Evolutionary conservation across 2,888 invertebrate genomes (phyloP), one percentile per base, ranked within the genome.

Genomic region (Trissolcus japonicus): DNA sequence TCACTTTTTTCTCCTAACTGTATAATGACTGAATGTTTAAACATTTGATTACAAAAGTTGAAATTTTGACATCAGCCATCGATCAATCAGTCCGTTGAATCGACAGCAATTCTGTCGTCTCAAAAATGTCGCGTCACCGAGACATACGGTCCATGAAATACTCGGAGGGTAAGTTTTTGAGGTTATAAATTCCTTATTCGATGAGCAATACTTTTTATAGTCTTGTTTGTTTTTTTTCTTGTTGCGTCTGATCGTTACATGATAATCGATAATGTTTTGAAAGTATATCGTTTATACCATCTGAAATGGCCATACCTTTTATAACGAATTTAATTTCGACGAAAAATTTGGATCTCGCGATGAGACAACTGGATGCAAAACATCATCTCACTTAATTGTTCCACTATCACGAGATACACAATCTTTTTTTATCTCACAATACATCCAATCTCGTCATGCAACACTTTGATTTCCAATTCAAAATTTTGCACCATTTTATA

Each of bases 121-220:
- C 4, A 66, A 67, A 57, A 46, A 97, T 97, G 97, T 94, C 97
- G 79, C 93, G 97, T 59, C 97, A 97, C 88, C 92, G 97, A 80
- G 95, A 95, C 90, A 92, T 97, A 67, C 92, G 96, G 71, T 94
- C 94, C 77, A 94, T 95, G 92, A 95, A 94, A 87, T 96, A 94
- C 89, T 94, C 94, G 29, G 96, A 96, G 84, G 93, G 93, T 93
- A 89, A 87, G 86, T 82, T 53, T 51, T 60, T 46, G 9, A 68
- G 68, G 68, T 68, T 68, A 68, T 25, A 25, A 25, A 25, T 6
- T 2, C 17, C 41, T 68, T 7, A 46, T 21, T 11, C 0, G 9
- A 17, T 14, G 16, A 46, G 14, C 46, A 46, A 46, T 46, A 6
- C 46, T 46, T 16, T 46, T 6, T 7, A n/a, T n/a, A 46, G 2